Conservation (phyloP, 2,113 vertebrate genomes). For the Sapayoa aenigma region DNA sequence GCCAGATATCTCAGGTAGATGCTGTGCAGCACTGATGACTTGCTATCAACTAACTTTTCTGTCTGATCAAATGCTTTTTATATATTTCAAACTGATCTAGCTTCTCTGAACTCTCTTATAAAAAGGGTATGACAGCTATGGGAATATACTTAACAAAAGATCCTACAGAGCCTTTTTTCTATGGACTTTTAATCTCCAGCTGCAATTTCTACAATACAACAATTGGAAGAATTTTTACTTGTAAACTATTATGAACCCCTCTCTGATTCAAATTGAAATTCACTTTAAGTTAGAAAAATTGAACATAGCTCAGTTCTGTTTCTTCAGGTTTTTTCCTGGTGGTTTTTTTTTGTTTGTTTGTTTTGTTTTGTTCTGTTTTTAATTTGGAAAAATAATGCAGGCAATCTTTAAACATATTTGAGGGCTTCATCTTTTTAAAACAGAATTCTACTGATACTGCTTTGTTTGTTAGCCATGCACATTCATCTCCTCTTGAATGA, state of each 20-base stretch:
- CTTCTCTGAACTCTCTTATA: neutral
- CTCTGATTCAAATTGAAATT: neutral
- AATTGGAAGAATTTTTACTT: neutral
- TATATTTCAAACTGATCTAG: neutral
- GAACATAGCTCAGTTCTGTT: neutral
- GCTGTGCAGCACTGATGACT: neutral
- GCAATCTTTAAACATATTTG: neutral
- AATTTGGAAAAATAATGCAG: neutral
- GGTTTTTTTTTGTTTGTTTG: neutral
- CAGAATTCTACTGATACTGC: neutral
- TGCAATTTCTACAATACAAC: neutral
- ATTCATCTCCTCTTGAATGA: neutral
- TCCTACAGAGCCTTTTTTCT: neutral
- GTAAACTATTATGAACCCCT: neutral
- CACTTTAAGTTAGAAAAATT: neutral
- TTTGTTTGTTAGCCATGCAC: neutral
- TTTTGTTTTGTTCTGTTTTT: neutral
- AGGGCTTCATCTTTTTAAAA: neutral
- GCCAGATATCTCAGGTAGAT: neutral
- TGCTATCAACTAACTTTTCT: neutral
- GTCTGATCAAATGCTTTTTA: neutral
- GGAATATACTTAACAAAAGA: neutral
- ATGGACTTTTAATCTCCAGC: neutral
- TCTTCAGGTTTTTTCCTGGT: neutral
- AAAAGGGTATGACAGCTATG: neutral